phyloP scores from a whole-genome alignment of 2,888 invertebrate genomes.

The Heliconius cydno region DNA sequence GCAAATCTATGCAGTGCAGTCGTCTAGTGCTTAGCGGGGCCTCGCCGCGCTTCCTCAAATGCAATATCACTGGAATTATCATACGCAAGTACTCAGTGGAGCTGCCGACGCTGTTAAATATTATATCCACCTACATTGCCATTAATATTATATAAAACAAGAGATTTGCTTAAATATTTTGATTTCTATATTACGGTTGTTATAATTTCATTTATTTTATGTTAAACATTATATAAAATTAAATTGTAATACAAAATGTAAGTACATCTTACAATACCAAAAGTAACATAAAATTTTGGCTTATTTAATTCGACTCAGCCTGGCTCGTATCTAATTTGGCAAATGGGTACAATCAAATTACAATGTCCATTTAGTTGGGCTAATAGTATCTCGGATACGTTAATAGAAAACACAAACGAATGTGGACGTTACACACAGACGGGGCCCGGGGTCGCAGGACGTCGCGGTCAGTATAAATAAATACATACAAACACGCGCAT shows the following conservation, averaged over 20 bases:
- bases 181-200: constrained; percentile 27
- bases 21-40: constrained; percentile 73
- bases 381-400: constrained; percentile 73
- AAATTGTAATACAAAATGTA: constrained; percentile 30
- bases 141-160: constrained; percentile 39
- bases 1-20: constrained; percentile 82
- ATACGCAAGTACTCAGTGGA: constrained; percentile 65
- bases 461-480: constrained; percentile 54
- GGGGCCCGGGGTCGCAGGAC: constrained; percentile 62
- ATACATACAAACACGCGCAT: constrained; percentile 56
- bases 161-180: constrained; percentile 34
- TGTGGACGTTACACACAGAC: constrained; percentile 50
- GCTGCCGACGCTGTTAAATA: constrained; percentile 63
- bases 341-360: constrained; percentile 71
- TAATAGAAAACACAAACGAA: constrained; percentile 78
- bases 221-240: constrained; percentile 27
- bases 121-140: constrained; percentile 45
- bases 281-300: constrained; percentile 44
- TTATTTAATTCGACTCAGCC: constrained; percentile 47
- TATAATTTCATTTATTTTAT: background rate
- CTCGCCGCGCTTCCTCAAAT: constrained; percentile 74
- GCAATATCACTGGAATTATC: constrained; percentile 76
- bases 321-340: constrained; percentile 61
- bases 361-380: constrained; percentile 69
- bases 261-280: constrained; percentile 37